Conservation (phyloP, 2,888 invertebrate genomes). For the Lithophane semibrunnea region DNA sequence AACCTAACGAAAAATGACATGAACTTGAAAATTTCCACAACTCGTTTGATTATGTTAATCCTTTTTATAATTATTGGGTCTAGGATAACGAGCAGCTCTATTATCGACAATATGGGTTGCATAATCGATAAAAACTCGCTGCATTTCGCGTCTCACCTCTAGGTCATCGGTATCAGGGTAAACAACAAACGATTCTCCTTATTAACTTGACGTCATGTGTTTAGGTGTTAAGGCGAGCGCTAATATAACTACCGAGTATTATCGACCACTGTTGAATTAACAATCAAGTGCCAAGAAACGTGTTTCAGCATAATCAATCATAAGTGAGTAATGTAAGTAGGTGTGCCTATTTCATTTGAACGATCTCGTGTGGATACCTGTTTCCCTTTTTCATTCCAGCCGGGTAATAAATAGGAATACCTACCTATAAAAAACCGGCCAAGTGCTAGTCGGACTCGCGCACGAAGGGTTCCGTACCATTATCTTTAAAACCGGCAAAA, state of each 20-base stretch:
- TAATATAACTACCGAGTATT: conserved; percentile 52
- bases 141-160: conserved; percentile 25
- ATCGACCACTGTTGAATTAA: conserved; percentile 35
- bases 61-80: background rate
- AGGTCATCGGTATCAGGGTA: conserved; percentile 33
- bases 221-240: conserved; percentile 24
- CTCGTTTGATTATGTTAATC: background rate
- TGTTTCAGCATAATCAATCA: conserved; percentile 29
- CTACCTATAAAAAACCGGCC: too few relatives aligned
- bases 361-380: background rate
- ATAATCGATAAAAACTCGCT: conserved; percentile 23
- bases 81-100: conserved; percentile 11
- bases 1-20: background rate
- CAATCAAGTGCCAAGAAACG: conserved; percentile 37
- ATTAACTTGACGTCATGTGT: conserved; percentile 44
- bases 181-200: conserved; percentile 47
- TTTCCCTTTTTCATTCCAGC: background rate
- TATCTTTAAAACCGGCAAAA: too few relatives aligned
- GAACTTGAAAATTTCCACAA: background rate
- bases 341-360: background rate
- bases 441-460: too few relatives aligned
- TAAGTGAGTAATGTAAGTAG: background rate
- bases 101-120: background rate
- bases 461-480: too few relatives aligned
- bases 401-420: conserved; percentile 6